Evolutionary conservation across 2,797 vertebrate genomes (phyloP).

Genomic region (Melanotaenia maccullochi): DNA sequence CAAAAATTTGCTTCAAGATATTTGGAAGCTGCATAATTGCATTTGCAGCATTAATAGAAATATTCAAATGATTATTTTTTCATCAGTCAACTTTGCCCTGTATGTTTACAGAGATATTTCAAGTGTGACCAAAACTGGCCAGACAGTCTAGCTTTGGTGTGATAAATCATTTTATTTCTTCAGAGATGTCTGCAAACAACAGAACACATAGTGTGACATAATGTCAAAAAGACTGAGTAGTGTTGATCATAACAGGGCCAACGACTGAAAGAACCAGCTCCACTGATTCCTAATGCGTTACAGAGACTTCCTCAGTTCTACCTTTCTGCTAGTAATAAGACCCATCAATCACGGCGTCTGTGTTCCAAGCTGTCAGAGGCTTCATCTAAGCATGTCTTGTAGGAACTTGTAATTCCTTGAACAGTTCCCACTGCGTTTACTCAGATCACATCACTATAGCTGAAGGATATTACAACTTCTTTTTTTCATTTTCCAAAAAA

Average conservation of each 20-base stretch:
- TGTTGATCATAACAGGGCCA: conserved; percentile 14
- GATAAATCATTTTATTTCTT: background rate
- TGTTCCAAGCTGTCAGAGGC: conserved; percentile 74
- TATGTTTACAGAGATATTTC: conserved; percentile 26
- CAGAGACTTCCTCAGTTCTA: conserved; percentile 65
- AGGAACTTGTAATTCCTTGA: conserved; percentile 76
- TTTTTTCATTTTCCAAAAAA: conserved; percentile 53
- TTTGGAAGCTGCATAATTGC: conserved; percentile 1
- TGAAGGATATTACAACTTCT: conserved; percentile 67
- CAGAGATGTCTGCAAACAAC: conserved; percentile 10
- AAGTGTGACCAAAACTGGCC: conserved; percentile 45
- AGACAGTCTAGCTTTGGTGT: conserved; percentile 9
- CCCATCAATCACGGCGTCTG: conserved; percentile 66
- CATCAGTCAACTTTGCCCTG: conserved; percentile 15
- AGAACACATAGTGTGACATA: conserved; percentile 26
- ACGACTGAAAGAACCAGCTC: conserved; percentile 41
- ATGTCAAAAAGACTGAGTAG: conserved; percentile 7
- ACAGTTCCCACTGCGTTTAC: conserved; percentile 70
- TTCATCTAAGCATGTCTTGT: conserved; percentile 71
- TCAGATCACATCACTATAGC: conserved; percentile 60
- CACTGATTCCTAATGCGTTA: conserved; percentile 66
- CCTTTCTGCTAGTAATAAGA: conserved; percentile 58
- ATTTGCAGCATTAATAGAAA: conserved; percentile 3
- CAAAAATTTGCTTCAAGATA: background rate
- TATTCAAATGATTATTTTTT: conserved; percentile 22